Conservation (phyloP, 2,797 vertebrate species). For the Cyprinodon diabolis region DNA sequence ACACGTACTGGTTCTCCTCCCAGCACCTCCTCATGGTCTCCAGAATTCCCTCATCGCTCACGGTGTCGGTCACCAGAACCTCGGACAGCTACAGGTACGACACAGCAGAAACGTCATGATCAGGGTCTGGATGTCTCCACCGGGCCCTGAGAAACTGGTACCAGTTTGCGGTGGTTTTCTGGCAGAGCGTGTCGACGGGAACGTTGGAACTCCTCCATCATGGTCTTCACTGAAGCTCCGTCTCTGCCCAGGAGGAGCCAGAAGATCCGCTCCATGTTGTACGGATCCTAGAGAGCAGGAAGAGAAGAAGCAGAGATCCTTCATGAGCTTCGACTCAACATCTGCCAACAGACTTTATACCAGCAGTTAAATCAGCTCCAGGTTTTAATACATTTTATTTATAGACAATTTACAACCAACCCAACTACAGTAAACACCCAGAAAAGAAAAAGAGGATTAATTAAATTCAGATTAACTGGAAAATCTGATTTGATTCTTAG, state of each 20-base stretch:
- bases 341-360: not conserved
- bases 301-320: not conserved
- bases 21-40: conserved; percentile 87
- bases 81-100: conserved; percentile 74
- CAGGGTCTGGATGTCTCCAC: not conserved
- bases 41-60: conserved; percentile 83
- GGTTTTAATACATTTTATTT: not conserved
- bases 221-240: conserved; percentile 68
- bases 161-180: conserved; percentile 74
- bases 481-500: not conserved
- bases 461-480: not conserved
- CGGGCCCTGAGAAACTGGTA: conserved; percentile 22
- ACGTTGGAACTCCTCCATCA: conserved; percentile 88
- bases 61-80: conserved; percentile 74
- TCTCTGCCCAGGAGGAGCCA: conserved; percentile 86
- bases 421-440: not conserved
- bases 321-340: not conserved
- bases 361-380: not conserved
- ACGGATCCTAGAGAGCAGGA: conserved; percentile 84
- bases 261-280: conserved; percentile 94
- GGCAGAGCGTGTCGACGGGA: conserved; percentile 78
- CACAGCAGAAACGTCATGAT: not conserved
- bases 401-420: not conserved
- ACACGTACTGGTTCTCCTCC: conserved; percentile 87
- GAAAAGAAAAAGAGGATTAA: not conserved